These are phyloP conservation scores for Euthynnus affinis DNA, from an alignment of 2,797 vertebrate genomes.

Conservation along the genomic window DNA sequence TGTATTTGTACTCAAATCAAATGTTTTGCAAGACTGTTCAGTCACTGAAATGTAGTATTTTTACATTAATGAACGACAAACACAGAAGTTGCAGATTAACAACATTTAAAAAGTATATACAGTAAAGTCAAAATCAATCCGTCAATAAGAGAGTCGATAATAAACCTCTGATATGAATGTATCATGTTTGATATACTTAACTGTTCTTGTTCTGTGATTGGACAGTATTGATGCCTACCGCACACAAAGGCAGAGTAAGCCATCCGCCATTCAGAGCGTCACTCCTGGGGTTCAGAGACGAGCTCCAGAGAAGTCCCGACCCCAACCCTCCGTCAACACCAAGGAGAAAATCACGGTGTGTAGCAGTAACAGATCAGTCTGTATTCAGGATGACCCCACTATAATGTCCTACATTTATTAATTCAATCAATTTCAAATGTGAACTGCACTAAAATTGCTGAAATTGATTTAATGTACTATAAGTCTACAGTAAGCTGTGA, in stretches of 20 bases:
- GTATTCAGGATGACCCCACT: neutral
- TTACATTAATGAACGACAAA: too few relatives aligned
- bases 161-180: neutral
- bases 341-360: slow-evolving; percentile 84
- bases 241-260: slow-evolving; percentile 77
- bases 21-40: too few relatives aligned
- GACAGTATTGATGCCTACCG: slow-evolving; percentile 86
- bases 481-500: neutral
- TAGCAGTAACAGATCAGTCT: neutral
- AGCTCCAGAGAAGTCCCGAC: slow-evolving; percentile 51
- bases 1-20: neutral
- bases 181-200: neutral
- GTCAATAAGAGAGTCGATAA: too few relatives aligned
- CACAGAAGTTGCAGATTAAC: too few relatives aligned
- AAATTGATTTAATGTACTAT: neutral
- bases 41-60: too few relatives aligned
- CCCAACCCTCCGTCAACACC: slow-evolving; percentile 63
- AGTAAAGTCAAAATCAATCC: too few relatives aligned
- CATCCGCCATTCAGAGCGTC: slow-evolving; percentile 60
- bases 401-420: neutral
- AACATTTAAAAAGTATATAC: too few relatives aligned
- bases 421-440: neutral
- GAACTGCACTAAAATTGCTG: neutral
- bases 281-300: slow-evolving; percentile 68
- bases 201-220: slow-evolving; percentile 20